These are phyloP conservation scores for Varanus komodoensis DNA, from an alignment of 2,113 vertebrate species.

Conservation along the genomic window DNA sequence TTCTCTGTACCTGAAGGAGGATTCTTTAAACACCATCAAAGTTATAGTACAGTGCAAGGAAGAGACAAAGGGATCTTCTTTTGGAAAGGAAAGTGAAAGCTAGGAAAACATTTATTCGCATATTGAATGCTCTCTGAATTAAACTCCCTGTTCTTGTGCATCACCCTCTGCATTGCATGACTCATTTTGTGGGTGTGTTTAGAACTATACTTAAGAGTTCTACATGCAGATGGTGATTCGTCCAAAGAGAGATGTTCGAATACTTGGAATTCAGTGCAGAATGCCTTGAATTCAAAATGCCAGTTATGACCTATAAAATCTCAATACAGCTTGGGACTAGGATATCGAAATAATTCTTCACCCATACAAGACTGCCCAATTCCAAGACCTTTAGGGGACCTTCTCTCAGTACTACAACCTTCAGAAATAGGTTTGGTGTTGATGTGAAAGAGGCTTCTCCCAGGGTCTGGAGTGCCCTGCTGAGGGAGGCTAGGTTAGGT, in stretches of 20 bases:
- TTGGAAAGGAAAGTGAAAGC: background rate
- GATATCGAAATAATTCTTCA: too few relatives aligned
- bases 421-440: too few relatives aligned
- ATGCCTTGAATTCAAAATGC: too few relatives aligned
- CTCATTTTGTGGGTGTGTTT: background rate
- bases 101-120: background rate
- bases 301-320: too few relatives aligned
- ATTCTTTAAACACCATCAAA: too few relatives aligned
- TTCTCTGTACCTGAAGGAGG: background rate
- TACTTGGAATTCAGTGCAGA: background rate
- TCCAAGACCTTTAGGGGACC: too few relatives aligned
- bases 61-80: background rate
- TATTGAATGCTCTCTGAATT: background rate
- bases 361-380: too few relatives aligned
- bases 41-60: too few relatives aligned
- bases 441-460: too few relatives aligned
- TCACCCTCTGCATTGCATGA: background rate
- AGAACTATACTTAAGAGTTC: background rate
- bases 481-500: too few relatives aligned
- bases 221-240: background rate
- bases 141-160: background rate
- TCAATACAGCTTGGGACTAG: background rate
- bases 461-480: too few relatives aligned
- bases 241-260: background rate
- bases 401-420: too few relatives aligned